phyloP scores from a whole-genome alignment of 2,888 invertebrate species.

The Epinotia demarniana region DNA sequence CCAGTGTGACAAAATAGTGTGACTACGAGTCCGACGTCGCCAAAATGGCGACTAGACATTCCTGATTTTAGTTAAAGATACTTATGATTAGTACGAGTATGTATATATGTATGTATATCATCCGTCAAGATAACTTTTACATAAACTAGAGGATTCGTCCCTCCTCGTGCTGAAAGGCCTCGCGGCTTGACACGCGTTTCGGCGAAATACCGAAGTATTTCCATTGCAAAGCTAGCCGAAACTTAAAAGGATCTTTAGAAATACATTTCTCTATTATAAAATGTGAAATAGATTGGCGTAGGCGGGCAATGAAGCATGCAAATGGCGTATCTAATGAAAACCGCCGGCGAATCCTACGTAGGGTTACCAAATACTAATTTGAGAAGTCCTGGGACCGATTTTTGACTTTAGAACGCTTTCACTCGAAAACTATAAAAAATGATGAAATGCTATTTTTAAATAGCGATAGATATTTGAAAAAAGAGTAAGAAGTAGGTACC shows the following conservation, averaged over 20 bases:
- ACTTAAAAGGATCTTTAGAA: constrained; percentile 33
- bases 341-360: constrained; percentile 10
- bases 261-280: constrained; percentile 36
- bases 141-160: neutral
- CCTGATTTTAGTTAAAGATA: no score
- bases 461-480: no score
- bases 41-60: no score
- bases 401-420: neutral
- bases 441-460: no score
- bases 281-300: constrained; percentile 37
- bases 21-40: no score
- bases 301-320: constrained; percentile 45
- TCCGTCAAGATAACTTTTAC: neutral
- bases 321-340: constrained; percentile 45
- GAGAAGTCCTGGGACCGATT: neutral
- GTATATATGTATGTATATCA: no score
- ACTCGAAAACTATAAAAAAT: no score
- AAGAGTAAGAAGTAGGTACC: no score
- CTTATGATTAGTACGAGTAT: neutral
- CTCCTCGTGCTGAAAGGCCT: neutral
- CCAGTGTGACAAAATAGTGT: no score
- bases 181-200: neutral
- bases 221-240: constrained; percentile 6
- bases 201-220: constrained; percentile 21
- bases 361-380: neutral